Conservation (phyloP, 2,113 vertebrate genomes). For the Zapus hudsonius region DNA sequence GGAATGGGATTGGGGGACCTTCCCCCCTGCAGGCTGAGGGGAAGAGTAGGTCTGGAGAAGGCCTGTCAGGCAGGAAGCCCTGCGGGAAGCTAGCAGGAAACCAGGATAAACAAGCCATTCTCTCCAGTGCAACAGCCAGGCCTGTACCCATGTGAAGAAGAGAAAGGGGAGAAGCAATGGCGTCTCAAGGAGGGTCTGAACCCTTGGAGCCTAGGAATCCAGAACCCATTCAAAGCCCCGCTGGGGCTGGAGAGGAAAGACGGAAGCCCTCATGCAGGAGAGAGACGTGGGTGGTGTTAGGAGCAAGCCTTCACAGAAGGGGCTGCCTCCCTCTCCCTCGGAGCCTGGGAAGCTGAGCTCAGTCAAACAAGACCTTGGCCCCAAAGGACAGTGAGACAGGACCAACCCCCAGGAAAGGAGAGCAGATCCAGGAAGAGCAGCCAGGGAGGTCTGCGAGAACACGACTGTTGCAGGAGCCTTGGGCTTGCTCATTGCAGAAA, state of each 20-base stretch:
- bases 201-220: background rate
- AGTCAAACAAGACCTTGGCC: background rate
- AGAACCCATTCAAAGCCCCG: background rate
- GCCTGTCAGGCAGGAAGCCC: background rate
- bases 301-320: background rate
- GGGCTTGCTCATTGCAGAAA: background rate
- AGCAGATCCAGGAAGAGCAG: background rate
- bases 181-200: background rate
- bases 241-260: background rate
- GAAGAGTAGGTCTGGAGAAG: background rate
- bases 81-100: background rate
- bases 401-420: background rate
- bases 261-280: too few relatives aligned
- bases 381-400: background rate
- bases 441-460: background rate
- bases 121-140: background rate
- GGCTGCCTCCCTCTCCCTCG: background rate
- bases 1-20: accelerated
- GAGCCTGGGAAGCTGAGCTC: background rate
- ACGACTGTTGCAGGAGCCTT: background rate
- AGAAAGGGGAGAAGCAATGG: background rate
- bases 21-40: background rate
- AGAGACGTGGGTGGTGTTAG: background rate
- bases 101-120: background rate
- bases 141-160: background rate